Evolutionary conservation across 2,113 vertebrate genomes (phyloP).

Genomic region (Junco hyemalis): DNA sequence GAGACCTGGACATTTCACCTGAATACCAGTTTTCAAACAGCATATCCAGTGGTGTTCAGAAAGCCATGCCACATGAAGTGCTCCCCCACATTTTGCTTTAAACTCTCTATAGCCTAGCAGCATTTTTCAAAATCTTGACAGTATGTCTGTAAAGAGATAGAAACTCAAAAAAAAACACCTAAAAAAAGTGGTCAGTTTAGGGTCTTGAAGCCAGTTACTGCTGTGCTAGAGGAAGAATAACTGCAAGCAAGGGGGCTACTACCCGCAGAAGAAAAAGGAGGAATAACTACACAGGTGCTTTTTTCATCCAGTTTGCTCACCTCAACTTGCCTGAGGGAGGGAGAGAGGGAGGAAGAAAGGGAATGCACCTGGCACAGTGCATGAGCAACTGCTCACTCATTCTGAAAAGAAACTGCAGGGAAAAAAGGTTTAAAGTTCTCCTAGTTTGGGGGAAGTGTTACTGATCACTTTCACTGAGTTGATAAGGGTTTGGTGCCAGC

Average conservation of each 20-base stretch:
- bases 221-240: conserved; percentile 1
- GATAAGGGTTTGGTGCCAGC: neutral
- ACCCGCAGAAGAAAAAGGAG: neutral
- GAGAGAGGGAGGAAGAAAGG: neutral
- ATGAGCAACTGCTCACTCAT: neutral
- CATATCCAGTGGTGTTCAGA: conserved; percentile 16
- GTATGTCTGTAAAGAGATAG: neutral
- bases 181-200: neutral
- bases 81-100: neutral
- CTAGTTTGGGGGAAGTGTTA: neutral
- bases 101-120: neutral
- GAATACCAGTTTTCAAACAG: conserved; percentile 29
- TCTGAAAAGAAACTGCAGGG: neutral
- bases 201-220: conserved; percentile 20
- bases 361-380: neutral
- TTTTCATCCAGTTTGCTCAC: neutral
- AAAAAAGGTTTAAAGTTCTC: neutral
- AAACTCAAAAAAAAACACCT: neutral
- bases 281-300: neutral
- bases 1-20: neutral
- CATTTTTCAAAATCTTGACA: conserved; percentile 23
- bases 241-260: neutral
- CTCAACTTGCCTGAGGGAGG: neutral
- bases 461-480: neutral
- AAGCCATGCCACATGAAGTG: neutral